Base-by-base conservation (phyloP, 2,888 invertebrate species). In the Brachyptera risi region DNA sequence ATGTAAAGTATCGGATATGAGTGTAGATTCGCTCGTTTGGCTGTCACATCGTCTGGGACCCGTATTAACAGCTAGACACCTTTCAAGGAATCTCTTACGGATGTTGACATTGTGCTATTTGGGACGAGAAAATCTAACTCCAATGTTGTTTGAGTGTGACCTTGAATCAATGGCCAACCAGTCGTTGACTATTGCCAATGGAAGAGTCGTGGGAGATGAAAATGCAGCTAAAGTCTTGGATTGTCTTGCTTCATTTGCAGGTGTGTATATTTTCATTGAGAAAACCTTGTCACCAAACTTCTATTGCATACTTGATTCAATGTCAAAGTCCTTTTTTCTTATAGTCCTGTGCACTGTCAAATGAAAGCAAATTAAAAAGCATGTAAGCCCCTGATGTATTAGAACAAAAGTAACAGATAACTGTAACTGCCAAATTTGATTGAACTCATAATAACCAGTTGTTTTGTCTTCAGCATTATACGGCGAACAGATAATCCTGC, bases 61-160 rank as follows among this genome's bases (percentile, higher is more conserved):
- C 0, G 92, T 97, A 50, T 79, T 98, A 23, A 94, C 95, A 0
- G 93, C 96, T 40, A 86, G 92, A 67, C 89, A 92, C 77, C 80
- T 98, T 26, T 91, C 96, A 0, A 83, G 92, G 63, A 96, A 96
- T 78, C 79, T 99, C 66, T 79, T 98, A 11, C 86, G 96, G 71
- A 96, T 98, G 92, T 77, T 98, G 58, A 92, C 95, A 0, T 76
- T 97, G 2, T 98, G 97, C 75, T 98, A 96, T 73, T 86, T 92
- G 21, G 93, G 91, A 0, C 86, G 84, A 70, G 90, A 91, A 65
- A 90, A 89, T 73, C 76, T 91, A 26, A 40, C 63, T 58, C 61
- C 66, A 49, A 15, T 21, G 9, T 21, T 31, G 3, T 35, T 21
- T 13, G 57, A 37, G 58, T 63, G 11, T 62, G 64, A 26, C 51